These are phyloP conservation scores for Scatophagus argus DNA, from an alignment of 2,113 vertebrate genomes.

Conservation along the genomic window DNA sequence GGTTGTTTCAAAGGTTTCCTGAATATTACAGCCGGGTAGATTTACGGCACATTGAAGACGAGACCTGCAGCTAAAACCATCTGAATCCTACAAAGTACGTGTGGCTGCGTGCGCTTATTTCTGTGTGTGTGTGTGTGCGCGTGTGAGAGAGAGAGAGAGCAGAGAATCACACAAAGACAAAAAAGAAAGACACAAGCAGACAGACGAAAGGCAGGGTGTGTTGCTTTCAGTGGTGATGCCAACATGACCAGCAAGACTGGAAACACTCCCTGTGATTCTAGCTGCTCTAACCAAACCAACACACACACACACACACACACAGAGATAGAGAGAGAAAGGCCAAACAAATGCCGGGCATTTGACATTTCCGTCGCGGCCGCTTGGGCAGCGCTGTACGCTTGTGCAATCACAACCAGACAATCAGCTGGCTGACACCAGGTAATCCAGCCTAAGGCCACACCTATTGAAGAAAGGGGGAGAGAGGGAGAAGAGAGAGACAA, in stretches of 20 bases:
- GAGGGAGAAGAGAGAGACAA: slow-evolving; percentile 27
- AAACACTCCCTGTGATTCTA: slow-evolving; percentile 32
- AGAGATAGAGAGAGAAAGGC: neutral
- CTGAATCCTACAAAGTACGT: slow-evolving; percentile 40
- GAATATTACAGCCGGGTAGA: slow-evolving; percentile 71
- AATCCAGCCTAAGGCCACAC: slow-evolving; percentile 53
- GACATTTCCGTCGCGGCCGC: slow-evolving; percentile 61
- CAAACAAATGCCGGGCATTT: slow-evolving; percentile 47
- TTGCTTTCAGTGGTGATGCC: slow-evolving; percentile 18
- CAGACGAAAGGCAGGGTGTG: slow-evolving; percentile 7
- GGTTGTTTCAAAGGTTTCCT: slow-evolving; percentile 83
- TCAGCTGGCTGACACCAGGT: slow-evolving; percentile 43
- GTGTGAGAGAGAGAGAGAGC: neutral
- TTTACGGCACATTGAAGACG: slow-evolving; percentile 70
- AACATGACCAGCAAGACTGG: neutral
- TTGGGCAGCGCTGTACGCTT: neutral
- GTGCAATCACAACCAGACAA: slow-evolving; percentile 23
- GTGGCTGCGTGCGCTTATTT: neutral
- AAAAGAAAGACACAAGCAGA: slow-evolving; percentile 1
- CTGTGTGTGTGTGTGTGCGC: slow-evolving; percentile 1
- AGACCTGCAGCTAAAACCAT: slow-evolving; percentile 63
- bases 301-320: neutral
- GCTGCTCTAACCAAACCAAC: slow-evolving; percentile 24
- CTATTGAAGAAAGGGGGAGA: slow-evolving; percentile 16
- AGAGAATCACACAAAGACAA: too few relatives aligned